phyloP scores from a whole-genome alignment of 2,888 invertebrate species.

The Laspeyria flexula region DNA sequence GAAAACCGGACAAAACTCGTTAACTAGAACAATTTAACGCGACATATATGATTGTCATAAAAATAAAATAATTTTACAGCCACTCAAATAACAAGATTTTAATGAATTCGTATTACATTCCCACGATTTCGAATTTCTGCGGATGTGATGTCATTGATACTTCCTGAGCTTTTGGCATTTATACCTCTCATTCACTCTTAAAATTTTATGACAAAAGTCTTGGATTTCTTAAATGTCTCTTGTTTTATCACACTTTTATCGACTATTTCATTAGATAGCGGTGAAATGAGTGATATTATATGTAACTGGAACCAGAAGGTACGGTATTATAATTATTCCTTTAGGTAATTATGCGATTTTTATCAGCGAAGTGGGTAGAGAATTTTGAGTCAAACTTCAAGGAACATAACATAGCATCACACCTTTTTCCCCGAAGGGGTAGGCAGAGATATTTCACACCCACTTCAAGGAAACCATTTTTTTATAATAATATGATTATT shows the following conservation, averaged over 20 bases:
- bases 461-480: not conserved
- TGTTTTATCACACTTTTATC: conserved; percentile 12
- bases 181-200: conserved; percentile 15
- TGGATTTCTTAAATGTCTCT: conserved; percentile 9
- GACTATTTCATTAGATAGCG: conserved; percentile 2
- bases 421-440: no score
- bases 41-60: conserved; percentile 18
- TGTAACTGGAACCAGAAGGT: not conserved
- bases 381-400: not conserved
- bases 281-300: not conserved
- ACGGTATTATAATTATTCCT: not conserved
- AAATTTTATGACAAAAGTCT: conserved; percentile 16
- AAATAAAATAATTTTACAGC: conserved; percentile 20
- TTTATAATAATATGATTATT: not conserved
- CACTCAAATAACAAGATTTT: conserved; percentile 16
- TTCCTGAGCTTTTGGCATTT: conserved; percentile 33
- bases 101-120: conserved; percentile 30
- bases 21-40: conserved; percentile 8
- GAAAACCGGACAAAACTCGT: conserved; percentile 3
- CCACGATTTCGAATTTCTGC: conserved; percentile 42
- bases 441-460: not conserved
- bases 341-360: not conserved
- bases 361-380: not conserved
- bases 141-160: conserved; percentile 28
- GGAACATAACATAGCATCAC: no score